Evolutionary conservation across 2,888 invertebrate species (phyloP), one percentile per base, ranked within the genome.

Genomic region (Thecophora atra): DNA sequence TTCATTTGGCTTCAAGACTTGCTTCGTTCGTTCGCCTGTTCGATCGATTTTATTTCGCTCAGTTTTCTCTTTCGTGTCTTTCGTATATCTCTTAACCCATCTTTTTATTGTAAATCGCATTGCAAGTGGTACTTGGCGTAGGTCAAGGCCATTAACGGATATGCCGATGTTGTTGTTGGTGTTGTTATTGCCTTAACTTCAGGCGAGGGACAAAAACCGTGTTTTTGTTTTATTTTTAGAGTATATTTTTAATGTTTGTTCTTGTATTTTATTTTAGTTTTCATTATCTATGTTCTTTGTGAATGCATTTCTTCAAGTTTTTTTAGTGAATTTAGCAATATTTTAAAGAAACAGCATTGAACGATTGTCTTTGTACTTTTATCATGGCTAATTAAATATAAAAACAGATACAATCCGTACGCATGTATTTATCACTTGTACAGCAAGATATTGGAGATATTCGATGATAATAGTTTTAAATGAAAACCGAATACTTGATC

Each of bases 141-240:
- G 76, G 77, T 78, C 78, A 78, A 77, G 78, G 78, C 64, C 75
- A 69, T 64, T 37, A 47, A 62, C 30, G 52, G n/a, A 42, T 67
- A 56, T 64, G 52, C 26, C 68, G 52, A n/a, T 19, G 44, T 15
- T 26, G 58, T 26, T 44, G 47, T 68, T 24, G 52, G 51, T 56
- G 65, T 26, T 71, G 30, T 26, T 68, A 15, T 62, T 73, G 19
- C 13, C 11, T 68, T 15, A 13, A n/a, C 24, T 68, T 68, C 19
- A 15, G n/a, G 42, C 62, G 19, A 37, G 37, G n/a, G n/a, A n/a
- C n/a, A 37, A 37, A 11, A 37, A 1, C 37, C 37, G 37, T 37
- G 37, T 37, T 37, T 37, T 37, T 37, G 6, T 8, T 37, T 8
- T 37, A 6, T 6, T 37, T 2, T 2, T 37, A 6, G 37, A 37